Evolutionary conservation across 2,888 invertebrate genomes (phyloP).

Genomic region (Chrysotoxum bicinctum): DNA sequence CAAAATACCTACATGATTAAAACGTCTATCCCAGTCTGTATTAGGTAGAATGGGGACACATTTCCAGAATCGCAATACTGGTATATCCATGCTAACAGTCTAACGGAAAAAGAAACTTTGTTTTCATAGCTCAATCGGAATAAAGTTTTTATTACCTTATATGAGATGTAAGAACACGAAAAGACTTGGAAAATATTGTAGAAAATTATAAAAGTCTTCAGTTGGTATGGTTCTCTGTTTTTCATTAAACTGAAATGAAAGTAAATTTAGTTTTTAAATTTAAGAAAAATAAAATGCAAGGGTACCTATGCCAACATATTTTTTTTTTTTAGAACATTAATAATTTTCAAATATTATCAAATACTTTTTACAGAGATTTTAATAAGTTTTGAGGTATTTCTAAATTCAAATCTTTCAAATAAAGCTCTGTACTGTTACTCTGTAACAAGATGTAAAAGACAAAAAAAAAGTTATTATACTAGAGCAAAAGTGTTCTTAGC

Average conservation of each 20-base stretch:
- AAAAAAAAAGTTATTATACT: too few species aligned
- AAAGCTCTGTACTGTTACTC: too few species aligned
- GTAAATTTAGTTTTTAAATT: too few species aligned
- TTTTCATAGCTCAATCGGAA: neutral
- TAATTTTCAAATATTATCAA: too few species aligned
- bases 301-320: too few species aligned
- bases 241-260: slow-evolving; percentile 84
- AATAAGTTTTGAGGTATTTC: too few species aligned
- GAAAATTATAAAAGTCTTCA: slow-evolving; percentile 86
- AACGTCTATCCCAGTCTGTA: slow-evolving; percentile 61
- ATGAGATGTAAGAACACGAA: slow-evolving; percentile 76
- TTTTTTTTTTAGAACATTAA: too few species aligned
- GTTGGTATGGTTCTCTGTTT: slow-evolving; percentile 85
- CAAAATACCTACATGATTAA: slow-evolving; percentile 84
- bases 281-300: too few species aligned
- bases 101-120: neutral
- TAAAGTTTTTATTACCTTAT: slow-evolving; percentile 73
- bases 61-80: slow-evolving; percentile 74
- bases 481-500: too few species aligned
- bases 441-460: too few species aligned
- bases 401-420: too few species aligned
- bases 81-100: slow-evolving; percentile 56
- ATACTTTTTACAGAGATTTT: too few species aligned
- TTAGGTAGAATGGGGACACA: slow-evolving; percentile 73
- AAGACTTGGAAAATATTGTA: slow-evolving; percentile 92